Evolutionary conservation across 2,888 invertebrate genomes (phyloP).

Genomic region (Syrista parreyssii): DNA sequence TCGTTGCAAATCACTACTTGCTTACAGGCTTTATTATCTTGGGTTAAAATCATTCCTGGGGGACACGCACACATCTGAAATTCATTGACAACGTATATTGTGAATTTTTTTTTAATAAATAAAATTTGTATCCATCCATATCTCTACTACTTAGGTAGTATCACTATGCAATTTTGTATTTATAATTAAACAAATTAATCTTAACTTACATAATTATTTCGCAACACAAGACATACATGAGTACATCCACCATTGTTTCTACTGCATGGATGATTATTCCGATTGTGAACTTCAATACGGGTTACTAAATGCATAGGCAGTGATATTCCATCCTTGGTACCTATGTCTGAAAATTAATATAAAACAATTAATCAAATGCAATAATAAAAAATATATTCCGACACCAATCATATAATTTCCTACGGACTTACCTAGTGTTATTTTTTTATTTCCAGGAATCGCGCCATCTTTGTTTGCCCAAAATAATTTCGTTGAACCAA

Average conservation of each 20-base stretch:
- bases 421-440: conserved; percentile 58
- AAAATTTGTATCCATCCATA: neutral
- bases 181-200: neutral
- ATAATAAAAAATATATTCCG: neutral
- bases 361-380: neutral
- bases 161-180: neutral
- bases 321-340: neutral
- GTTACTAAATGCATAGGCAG: conserved; percentile 62
- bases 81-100: conserved; percentile 9
- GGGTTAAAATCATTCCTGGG: conserved; percentile 70
- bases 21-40: conserved; percentile 71
- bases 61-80: conserved; percentile 74
- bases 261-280: conserved; percentile 71
- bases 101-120: neutral
- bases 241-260: conserved; percentile 75
- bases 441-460: conserved; percentile 56
- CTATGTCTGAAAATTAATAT: neutral
- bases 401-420: conserved; percentile 1
- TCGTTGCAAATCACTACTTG: conserved; percentile 61
- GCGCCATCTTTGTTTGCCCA: conserved; percentile 71
- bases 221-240: conserved; percentile 76
- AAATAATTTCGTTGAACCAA: conserved; percentile 70
- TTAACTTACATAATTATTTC: neutral
- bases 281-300: neutral
- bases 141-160: too few species aligned